Evolutionary conservation across 2,888 invertebrate species (phyloP), one percentile per base, ranked within the genome.

Genomic region (Petrolisthes manimaculis): DNA sequence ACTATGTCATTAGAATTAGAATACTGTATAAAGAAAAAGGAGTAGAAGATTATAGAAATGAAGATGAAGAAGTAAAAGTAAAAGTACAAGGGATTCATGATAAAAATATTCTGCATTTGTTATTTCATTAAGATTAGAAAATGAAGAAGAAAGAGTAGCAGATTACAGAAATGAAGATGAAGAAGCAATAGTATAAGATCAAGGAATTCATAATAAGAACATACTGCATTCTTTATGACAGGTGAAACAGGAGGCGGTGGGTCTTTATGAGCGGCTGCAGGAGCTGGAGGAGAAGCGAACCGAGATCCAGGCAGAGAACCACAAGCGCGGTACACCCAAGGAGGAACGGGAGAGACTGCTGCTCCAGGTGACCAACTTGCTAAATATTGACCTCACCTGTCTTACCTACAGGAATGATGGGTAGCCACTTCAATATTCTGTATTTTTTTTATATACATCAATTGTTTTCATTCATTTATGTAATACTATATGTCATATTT

Each of bases 261-360:
- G 94, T 54, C 92, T 95, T 61, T 94, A 95, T 91, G 94, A 95
- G 91, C 95, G 95, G 92, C 93, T 95, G 4, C 93, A 94, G 91
- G 95, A 95, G 91, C 92, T 95, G 55, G 95, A 95, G 91, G 93
- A 89, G 67, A 95, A 95, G 92, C 94, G 95, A 67, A 95, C 95
- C 88, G 94, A 94, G 85, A 93, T 97, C 86, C 93, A 95, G 90
- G 95, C 95, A 91, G 97, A 97, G 92, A 95, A 96, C 92, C 94
- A 94, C 89, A 95, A 95, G 86, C 95, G 95, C 82, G 94, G 96
- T 67, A 95, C 96, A 78, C 96, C 96, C 0, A 96, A 96, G 90
- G 95, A 96, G 92, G 96, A 97, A 92, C 94, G 96, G 90, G 96
- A 96, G 92, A 95, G 95, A 91, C 93, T 97, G 14, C 93, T 97